phyloP scores from a whole-genome alignment of 2,797 vertebrate species.

The Adrianichthys oophorus region DNA sequence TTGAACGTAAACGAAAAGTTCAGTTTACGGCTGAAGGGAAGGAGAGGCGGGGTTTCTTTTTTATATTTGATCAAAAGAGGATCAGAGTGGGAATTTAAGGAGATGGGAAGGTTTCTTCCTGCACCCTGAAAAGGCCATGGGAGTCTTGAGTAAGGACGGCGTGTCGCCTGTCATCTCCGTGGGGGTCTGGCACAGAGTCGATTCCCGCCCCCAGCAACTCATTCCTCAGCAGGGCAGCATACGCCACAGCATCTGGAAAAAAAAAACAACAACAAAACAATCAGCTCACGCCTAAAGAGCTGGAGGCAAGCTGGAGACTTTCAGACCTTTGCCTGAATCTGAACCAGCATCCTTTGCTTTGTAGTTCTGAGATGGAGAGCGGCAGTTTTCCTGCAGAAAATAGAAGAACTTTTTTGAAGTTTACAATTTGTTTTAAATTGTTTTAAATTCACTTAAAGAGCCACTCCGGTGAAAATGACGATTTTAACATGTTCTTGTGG shows the following conservation, averaged over 20 bases:
- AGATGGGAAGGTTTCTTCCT: background rate
- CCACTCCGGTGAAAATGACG: no score
- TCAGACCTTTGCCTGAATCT: conserved; percentile 81
- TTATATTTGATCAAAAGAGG: no score
- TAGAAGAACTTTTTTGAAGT: no score
- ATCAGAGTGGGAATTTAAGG: no score
- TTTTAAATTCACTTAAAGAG: no score
- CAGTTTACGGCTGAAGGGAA: no score
- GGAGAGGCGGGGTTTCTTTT: no score
- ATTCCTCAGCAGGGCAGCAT: conserved; percentile 82
- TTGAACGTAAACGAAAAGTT: no score
- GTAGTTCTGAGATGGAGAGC: conserved; percentile 80
- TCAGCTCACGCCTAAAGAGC: background rate
- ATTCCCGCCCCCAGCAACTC: conserved; percentile 82
- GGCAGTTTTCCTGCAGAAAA: conserved; percentile 79
- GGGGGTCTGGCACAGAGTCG: conserved; percentile 77
- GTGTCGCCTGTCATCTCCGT: conserved; percentile 77
- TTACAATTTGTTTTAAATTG: no score
- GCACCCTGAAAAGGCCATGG: conserved; percentile 81
- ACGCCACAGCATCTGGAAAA: conserved; percentile 77
- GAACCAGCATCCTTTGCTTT: conserved; percentile 79
- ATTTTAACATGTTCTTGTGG: no score
- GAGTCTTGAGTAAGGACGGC: conserved; percentile 71
- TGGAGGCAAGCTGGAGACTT: background rate
- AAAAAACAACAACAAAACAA: background rate